A percentile compares a stretch with the other conserved stretches of the same genome.
Conservation (phyloP, 2,113 vertebrate species). For the Fregetta grallaria region DNA sequence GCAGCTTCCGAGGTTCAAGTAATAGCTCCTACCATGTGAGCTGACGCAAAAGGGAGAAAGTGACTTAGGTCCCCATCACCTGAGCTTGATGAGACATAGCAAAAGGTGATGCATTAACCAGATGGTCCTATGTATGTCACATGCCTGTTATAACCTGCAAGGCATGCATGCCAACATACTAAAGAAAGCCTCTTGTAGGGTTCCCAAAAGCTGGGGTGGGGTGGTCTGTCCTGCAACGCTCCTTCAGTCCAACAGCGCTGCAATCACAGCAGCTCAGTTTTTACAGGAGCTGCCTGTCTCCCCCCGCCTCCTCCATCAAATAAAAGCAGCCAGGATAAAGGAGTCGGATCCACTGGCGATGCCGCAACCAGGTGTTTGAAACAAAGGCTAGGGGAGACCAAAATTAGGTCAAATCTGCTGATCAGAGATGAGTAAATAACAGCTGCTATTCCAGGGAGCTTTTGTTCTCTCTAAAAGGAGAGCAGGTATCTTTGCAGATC, state of each 20-base stretch:
- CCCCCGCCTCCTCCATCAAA: neutral
- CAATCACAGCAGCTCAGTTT: neutral
- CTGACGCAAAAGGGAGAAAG: neutral
- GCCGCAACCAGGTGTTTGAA: conserved; percentile 34
- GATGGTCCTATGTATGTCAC: fast-evolving
- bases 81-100: fast-evolving
- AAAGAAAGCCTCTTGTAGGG: fast-evolving
- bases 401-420: conserved; percentile 62
- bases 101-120: fast-evolving
- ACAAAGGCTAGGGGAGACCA: conserved; percentile 18
- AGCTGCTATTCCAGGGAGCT: conserved; percentile 13
- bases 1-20: neutral
- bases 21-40: neutral
- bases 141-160: fast-evolving
- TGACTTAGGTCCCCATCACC: neutral
- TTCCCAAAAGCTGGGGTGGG: neutral
- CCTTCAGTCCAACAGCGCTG: fast-evolving
- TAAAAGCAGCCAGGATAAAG: neutral
- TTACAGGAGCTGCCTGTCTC: neutral
- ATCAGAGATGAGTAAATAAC: conserved; percentile 46
- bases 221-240: neutral
- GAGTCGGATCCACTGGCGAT: neutral
- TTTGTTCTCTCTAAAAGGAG: conserved; percentile 23
- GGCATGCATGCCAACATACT: fast-evolving
- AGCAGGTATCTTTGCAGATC: conserved; percentile 20